A percentile compares a stretch with the other conserved stretches of the same genome.
Conservation (phyloP, 2,888 invertebrate genomes). For the Brachypterus glaber region DNA sequence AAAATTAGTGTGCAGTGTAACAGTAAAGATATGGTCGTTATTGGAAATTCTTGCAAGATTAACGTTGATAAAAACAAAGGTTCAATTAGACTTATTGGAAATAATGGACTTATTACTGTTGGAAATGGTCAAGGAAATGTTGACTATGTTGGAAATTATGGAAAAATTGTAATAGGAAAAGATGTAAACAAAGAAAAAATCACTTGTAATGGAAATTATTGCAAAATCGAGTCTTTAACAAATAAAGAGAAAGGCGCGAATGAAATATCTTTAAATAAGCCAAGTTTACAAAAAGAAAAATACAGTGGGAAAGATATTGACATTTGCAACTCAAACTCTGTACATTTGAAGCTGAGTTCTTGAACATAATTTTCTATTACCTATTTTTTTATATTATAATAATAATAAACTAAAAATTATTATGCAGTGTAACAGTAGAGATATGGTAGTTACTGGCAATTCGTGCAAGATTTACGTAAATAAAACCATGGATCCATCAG, state of each 20-base stretch:
- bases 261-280: no score
- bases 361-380: no score
- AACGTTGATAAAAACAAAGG: slow-evolving; percentile 17
- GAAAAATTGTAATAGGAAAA: slow-evolving; percentile 16
- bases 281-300: no score
- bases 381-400: no score
- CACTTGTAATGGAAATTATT: slow-evolving; percentile 19
- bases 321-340: no score
- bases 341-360: no score
- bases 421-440: slow-evolving; percentile 13
- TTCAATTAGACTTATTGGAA: slow-evolving; percentile 20
- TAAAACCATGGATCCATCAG: slow-evolving; percentile 19
- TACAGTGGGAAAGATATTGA: no score
- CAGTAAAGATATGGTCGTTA: slow-evolving; percentile 12
- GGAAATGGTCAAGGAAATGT: slow-evolving; percentile 19
- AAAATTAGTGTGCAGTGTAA: slow-evolving; percentile 16
- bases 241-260: no score
- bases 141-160: slow-evolving; percentile 22
- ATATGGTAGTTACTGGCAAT: slow-evolving; percentile 19
- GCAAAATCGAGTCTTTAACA: no score
- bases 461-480: slow-evolving; percentile 19
- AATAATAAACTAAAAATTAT: slow-evolving; percentile 20
- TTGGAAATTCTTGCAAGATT: slow-evolving; percentile 22
- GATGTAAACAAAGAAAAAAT: slow-evolving; percentile 16
- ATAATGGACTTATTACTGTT: slow-evolving; percentile 18